phyloP scores from a whole-genome alignment of 2,113 vertebrate genomes.

The Thamnophis sirtalis region DNA sequence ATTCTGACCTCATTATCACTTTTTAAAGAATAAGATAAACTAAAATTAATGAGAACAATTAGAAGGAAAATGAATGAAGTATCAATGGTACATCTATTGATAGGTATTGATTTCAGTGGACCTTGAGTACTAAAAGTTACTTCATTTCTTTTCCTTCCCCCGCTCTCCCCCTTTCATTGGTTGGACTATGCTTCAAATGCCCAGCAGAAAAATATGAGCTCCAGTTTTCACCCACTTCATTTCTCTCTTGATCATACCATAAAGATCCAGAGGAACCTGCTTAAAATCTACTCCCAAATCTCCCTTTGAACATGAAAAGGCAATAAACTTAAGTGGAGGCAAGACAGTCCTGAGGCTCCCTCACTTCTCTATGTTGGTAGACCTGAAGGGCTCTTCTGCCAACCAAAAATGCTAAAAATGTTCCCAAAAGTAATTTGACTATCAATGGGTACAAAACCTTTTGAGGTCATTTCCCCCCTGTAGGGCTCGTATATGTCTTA shows the following conservation, averaged over 20 bases:
- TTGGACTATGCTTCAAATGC: not conserved
- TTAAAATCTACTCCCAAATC: not conserved
- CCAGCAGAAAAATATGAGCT: not conserved
- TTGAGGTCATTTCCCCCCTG: not conserved
- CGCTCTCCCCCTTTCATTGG: not conserved
- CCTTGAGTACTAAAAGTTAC: not conserved
- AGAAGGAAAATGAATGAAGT: not conserved
- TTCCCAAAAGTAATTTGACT: not conserved
- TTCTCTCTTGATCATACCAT: not conserved
- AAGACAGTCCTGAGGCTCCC: not conserved
- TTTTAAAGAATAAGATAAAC: not conserved
- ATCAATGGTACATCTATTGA: not conserved
- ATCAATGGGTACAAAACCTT: not conserved
- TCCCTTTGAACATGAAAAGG: not conserved
- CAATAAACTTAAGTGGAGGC: not conserved
- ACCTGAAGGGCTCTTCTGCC: not conserved
- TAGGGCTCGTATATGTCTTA: not conserved
- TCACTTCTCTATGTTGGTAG: not conserved
- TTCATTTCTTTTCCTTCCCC: not conserved
- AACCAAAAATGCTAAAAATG: not conserved
- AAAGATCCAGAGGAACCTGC: not conserved
- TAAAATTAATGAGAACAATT: not conserved
- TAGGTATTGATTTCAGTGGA: not conserved
- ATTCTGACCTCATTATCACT: not conserved
- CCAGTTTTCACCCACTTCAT: not conserved